Conservation (phyloP, 35 echinoderm and acorn worm genomes). For the Patiria miniata region DNA sequence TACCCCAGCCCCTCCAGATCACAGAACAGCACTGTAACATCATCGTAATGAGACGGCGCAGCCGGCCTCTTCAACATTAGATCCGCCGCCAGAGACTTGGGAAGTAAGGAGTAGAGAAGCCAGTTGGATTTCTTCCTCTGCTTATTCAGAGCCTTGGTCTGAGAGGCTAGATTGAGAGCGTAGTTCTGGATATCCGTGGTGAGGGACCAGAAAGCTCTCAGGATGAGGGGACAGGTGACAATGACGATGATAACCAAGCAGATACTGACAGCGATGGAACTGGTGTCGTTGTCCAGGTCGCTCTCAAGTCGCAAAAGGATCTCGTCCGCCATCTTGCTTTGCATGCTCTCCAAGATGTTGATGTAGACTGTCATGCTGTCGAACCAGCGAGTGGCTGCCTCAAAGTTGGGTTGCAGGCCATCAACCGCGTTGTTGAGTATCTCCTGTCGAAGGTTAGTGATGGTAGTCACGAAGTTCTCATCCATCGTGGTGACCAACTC, state of each 20-base stretch:
- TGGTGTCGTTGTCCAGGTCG: slow-evolving; percentile 56
- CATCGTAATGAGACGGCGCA: slow-evolving; percentile 40
- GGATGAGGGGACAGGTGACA: slow-evolving; percentile 59
- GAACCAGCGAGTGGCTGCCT: slow-evolving; percentile 55
- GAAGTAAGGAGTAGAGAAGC: slow-evolving; percentile 61
- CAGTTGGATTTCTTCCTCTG: slow-evolving; percentile 69
- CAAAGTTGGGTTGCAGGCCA: slow-evolving; percentile 38
- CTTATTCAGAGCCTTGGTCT: slow-evolving; percentile 65
- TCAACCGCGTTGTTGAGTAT: slow-evolving; percentile 46
- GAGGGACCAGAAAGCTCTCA: slow-evolving; percentile 68
- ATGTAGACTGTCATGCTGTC: slow-evolving; percentile 84
- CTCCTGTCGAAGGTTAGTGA: slow-evolving; percentile 49
- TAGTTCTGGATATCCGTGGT: slow-evolving; percentile 80
- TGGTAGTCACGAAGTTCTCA: slow-evolving; percentile 51
- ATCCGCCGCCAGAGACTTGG: slow-evolving; percentile 43
- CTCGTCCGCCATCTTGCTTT: slow-evolving; percentile 70
- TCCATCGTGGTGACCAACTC: slow-evolving; percentile 22
- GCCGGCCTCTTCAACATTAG: slow-evolving; percentile 51
- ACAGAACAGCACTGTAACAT: slow-evolving; percentile 59
- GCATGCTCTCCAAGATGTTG: slow-evolving; percentile 66
- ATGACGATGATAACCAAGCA: slow-evolving; percentile 64
- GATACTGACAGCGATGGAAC: slow-evolving; percentile 73
- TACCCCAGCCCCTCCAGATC: slow-evolving; percentile 64
- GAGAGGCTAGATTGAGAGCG: slow-evolving; percentile 56
- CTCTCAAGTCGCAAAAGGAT: slow-evolving; percentile 52